Conservation (phyloP, 2,888 invertebrate species). For the Calameuta idolon region DNA sequence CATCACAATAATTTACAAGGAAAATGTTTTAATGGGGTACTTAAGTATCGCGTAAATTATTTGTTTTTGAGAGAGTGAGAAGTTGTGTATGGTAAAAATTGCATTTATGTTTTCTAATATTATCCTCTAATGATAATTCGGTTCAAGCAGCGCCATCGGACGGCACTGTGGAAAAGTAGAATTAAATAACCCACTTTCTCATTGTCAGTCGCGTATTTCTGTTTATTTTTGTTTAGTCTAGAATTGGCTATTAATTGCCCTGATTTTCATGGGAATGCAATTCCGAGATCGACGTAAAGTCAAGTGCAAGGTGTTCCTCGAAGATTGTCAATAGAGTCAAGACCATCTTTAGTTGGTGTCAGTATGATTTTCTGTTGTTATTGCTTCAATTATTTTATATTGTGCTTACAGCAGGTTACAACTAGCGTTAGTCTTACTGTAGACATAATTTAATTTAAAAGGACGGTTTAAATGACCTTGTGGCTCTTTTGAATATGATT, state of each 20-base stretch:
- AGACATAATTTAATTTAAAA: neutral
- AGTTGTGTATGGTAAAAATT: neutral
- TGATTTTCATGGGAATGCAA: neutral
- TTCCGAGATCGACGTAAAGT: neutral
- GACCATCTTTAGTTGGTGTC: neutral
- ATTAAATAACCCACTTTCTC: neutral
- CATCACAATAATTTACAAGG: too few relatives aligned
- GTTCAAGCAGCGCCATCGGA: neutral
- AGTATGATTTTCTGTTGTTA: neutral
- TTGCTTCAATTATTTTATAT: neutral
- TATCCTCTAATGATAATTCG: neutral
- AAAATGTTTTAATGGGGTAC: too few relatives aligned
- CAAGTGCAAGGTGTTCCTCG: neutral
- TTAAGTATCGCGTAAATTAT: too few relatives aligned
- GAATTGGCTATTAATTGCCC: neutral
- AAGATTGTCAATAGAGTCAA: neutral
- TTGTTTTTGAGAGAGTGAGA: too few relatives aligned
- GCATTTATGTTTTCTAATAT: neutral
- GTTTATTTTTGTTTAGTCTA: neutral
- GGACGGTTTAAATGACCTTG: neutral
- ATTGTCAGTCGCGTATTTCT: neutral
- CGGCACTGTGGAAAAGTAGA: neutral
- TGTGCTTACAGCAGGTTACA: neutral
- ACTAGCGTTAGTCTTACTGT: neutral
- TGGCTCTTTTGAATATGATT: neutral